Evolutionary conservation across 30 jellyfish, hydroid and myxozoan species (phyloP), one percentile per base, ranked within the genome.

Genomic region (Aurelia sp.): DNA sequence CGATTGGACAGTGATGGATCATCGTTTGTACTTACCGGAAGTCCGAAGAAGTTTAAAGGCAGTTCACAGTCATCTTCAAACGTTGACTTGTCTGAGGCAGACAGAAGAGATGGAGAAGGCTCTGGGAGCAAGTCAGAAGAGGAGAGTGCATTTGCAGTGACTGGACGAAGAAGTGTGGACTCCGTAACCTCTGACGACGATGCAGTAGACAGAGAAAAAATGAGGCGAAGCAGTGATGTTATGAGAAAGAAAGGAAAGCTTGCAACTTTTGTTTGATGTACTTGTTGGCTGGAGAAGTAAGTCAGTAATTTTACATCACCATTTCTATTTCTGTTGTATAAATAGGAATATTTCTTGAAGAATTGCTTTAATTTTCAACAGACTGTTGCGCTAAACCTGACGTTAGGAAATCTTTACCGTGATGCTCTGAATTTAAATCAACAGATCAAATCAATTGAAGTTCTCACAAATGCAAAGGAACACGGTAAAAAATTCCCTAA

Each of bases 1-100:
- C 81, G 81, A 9, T 12, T 79, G 22, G 70, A 40, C 73, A 66
- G 81, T 31, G 90, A 79, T 22, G 90, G 90, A 13, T 79, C 90
- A 10, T 48, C 90, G 61, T 79, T 79, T 19, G 90, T 71, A 1
- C 41, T 79, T 23, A 79, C 81, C 12, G 90, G 90, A 48, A 79
- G 90, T 40, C 87, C 77, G 11, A 33, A 15, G 33, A 41, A 10
- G 16, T 17, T 5, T 16, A 53, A 13, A 40, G 13, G 66, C n/a
- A 41, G 20, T 58, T 37, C 87, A 22, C 67, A 21, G n/a, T 58
- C 35, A 3, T 22, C 76, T 66, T 66, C 76, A 6, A 33, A 71
- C 40, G 20, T 35, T 10, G 75, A 75, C 4, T 44, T 44, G 55
- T 44, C 55, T 10, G 33, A 53, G 22, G 62, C 7, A 11, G 70